These are phyloP conservation scores for Bambusicola thoracicus DNA, from an alignment of 2,113 vertebrate genomes.

Conservation along the genomic window DNA sequence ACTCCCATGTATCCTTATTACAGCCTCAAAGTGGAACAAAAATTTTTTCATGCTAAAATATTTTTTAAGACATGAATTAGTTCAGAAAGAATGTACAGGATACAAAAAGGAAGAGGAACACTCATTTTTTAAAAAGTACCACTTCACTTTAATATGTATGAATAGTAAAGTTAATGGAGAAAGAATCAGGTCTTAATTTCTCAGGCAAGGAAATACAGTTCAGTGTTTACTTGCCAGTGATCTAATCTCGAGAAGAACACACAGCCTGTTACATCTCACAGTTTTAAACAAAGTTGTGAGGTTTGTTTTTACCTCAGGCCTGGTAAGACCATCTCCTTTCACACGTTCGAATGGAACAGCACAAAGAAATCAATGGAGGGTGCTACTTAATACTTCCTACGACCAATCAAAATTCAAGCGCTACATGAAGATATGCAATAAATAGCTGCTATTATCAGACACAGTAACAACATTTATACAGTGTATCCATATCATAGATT, in stretches of 20 bases:
- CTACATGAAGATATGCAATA: background rate
- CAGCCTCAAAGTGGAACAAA: background rate
- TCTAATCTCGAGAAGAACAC: background rate
- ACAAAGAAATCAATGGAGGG: background rate
- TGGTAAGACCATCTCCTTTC: background rate
- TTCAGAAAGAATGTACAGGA: slow-evolving; percentile 23
- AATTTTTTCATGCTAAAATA: slow-evolving; percentile 23
- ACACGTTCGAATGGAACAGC: slow-evolving; percentile 28
- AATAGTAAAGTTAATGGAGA: slow-evolving; percentile 26
- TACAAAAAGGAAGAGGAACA: background rate
- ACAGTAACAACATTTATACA: background rate
- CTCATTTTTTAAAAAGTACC: background rate
- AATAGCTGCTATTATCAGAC: background rate
- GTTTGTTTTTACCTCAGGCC: background rate
- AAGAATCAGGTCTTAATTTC: slow-evolving; percentile 23
- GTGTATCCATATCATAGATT: no score
- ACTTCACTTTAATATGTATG: background rate
- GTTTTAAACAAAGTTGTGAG: background rate
- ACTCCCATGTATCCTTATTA: background rate
- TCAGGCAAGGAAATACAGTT: background rate
- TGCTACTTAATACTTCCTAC: background rate
- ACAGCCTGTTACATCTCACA: background rate
- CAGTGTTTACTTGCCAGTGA: slow-evolving; percentile 25
- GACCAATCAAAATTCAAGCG: slow-evolving; percentile 8
- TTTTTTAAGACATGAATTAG: slow-evolving; percentile 5